phyloP scores from a whole-genome alignment of 2,888 invertebrate species.

The Galeopsomyia nigrocyanea region DNA sequence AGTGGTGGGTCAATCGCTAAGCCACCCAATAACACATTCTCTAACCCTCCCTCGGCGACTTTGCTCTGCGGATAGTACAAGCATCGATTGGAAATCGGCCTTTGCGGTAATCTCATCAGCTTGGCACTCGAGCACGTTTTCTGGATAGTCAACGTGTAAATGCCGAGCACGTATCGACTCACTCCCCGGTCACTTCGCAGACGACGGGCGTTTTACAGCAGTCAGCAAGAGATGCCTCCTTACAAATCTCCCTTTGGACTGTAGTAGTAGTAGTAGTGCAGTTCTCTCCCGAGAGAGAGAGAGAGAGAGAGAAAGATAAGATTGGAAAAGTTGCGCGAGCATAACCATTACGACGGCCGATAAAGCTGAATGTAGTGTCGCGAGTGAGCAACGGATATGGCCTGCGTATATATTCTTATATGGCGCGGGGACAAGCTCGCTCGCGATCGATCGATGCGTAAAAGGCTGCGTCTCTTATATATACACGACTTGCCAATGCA shows the following conservation, averaged over 20 bases:
- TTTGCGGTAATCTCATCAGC: slow-evolving; percentile 33
- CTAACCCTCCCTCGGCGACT: too few relatives aligned
- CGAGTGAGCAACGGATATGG: slow-evolving; percentile 62
- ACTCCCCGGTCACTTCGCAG: slow-evolving; percentile 49
- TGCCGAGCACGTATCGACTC: slow-evolving; percentile 63
- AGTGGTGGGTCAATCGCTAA: too few relatives aligned
- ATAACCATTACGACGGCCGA: slow-evolving; percentile 66
- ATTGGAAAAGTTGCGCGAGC: slow-evolving; percentile 72
- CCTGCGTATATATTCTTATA: slow-evolving; percentile 62
- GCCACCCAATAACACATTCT: too few relatives aligned
- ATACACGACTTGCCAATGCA: too few relatives aligned
- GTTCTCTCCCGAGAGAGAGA: neutral
- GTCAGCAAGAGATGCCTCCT: slow-evolving; percentile 61
- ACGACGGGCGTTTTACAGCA: slow-evolving; percentile 55
- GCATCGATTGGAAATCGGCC: slow-evolving; percentile 32
- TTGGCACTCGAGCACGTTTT: neutral
- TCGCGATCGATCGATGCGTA: slow-evolving; percentile 26
- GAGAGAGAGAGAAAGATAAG: slow-evolving; percentile 66
- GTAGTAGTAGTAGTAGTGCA: slow-evolving; percentile 1
- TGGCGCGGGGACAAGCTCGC: slow-evolving; percentile 49
- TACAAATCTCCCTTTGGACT: slow-evolving; percentile 58
- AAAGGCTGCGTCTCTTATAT: slow-evolving; percentile 5
- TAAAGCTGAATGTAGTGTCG: slow-evolving; percentile 68
- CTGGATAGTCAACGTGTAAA: slow-evolving; percentile 50
- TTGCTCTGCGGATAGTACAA: too few relatives aligned